phyloP scores from a whole-genome alignment of 2,113 vertebrate genomes.

The Etheostoma spectabile region DNA sequence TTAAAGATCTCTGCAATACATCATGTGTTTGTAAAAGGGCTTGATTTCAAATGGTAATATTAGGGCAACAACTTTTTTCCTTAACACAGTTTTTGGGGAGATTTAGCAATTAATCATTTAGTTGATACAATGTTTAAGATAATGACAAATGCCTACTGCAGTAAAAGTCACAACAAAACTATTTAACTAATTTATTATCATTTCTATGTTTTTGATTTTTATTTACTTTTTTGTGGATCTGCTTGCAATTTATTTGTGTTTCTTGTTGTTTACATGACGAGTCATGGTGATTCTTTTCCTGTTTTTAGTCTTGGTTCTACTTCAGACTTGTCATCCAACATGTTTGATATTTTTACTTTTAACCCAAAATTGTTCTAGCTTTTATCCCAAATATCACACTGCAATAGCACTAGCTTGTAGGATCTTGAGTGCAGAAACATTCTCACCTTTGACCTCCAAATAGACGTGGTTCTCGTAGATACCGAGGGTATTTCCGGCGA shows the following conservation, averaged over 20 bases:
- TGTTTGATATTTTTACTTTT: neutral
- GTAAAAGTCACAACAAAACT: neutral
- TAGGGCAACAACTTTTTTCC: neutral
- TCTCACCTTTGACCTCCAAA: constrained; percentile 96
- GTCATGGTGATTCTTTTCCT: neutral
- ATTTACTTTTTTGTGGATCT: neutral
- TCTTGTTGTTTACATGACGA: neutral
- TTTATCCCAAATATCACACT: neutral
- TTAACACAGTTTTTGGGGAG: no score
- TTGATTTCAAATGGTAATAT: neutral
- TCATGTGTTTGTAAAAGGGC: neutral
- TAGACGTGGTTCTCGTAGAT: constrained; percentile 90
- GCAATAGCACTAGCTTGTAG: neutral
- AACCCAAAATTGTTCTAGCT: neutral
- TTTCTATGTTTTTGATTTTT: neutral
- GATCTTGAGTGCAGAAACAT: neutral
- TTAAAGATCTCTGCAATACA: neutral
- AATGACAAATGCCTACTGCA: neutral
- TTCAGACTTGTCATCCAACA: neutral
- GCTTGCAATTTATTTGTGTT: neutral
- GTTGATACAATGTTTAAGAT: neutral
- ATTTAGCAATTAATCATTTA: neutral
- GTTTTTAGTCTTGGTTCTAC: neutral
- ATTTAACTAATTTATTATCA: neutral
- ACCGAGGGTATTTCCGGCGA: constrained; percentile 90